These are phyloP conservation scores for Fratercula arctica DNA, from an alignment of 2,797 vertebrate genomes.

Conservation along the genomic window DNA sequence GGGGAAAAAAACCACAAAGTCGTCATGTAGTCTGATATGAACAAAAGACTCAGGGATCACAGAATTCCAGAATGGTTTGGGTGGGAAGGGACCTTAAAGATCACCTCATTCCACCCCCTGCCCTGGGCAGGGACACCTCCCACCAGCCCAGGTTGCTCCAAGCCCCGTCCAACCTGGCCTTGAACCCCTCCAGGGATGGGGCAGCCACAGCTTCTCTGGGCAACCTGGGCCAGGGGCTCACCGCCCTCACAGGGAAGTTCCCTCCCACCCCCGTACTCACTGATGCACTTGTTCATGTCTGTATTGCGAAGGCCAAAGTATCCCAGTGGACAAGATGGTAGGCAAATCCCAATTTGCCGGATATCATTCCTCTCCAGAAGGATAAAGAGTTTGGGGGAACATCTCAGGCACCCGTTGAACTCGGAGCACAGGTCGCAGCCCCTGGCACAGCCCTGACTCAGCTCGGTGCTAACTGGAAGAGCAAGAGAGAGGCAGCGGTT, in stretches of 20 bases:
- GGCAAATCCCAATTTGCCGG: constrained; percentile 93
- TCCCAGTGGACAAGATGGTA: constrained; percentile 93
- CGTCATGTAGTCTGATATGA: not conserved
- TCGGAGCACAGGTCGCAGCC: constrained; percentile 96
- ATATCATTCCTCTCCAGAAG: constrained; percentile 96
- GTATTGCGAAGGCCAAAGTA: constrained; percentile 96
- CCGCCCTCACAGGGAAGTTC: not conserved
- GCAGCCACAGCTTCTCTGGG: no score
- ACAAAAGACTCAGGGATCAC: not conserved
- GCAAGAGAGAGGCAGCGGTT: not conserved
- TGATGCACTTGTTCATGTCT: constrained; percentile 97
- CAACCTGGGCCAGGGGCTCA: not conserved
- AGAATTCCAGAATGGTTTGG: not conserved
- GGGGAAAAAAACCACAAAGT: not conserved
- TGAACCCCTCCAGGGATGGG: not conserved
- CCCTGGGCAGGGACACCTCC: not conserved
- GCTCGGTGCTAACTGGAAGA: constrained; percentile 88
- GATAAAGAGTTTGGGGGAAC: constrained; percentile 97
- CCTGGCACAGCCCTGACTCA: constrained; percentile 89
- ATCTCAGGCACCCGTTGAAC: constrained; percentile 97
- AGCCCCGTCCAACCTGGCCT: not conserved
- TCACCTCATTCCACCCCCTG: not conserved
- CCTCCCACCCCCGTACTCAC: constrained; percentile 76
- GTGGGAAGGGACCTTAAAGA: not conserved
- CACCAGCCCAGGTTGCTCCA: not conserved